Percentiles rank a stretch among this genome's conserved stretches.
phyloP scores from a whole-genome alignment of 2,797 vertebrate genomes.

The Lagorchestes hirsutus region DNA sequence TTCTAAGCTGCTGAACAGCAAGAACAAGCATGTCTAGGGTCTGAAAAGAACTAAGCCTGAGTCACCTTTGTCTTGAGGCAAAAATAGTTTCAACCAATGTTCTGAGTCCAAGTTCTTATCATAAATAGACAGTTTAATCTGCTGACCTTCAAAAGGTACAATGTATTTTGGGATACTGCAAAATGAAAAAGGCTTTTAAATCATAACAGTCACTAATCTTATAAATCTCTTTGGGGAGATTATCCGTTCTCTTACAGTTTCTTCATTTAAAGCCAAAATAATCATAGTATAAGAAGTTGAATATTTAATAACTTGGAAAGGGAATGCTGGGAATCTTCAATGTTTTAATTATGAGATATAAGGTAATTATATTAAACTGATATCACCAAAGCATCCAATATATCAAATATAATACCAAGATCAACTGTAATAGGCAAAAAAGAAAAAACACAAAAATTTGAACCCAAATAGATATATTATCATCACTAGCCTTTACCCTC shows the following conservation, averaged over 20 bases:
- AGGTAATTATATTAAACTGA: conserved; percentile 38
- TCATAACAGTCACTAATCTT: conserved; percentile 36
- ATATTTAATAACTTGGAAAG: conserved; percentile 54
- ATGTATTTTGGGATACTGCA: conserved; percentile 40
- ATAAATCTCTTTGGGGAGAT: conserved; percentile 42
- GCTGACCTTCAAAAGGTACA: background rate
- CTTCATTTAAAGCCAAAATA: conserved; percentile 61
- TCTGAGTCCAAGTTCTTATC: conserved; percentile 49
- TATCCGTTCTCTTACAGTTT: conserved; percentile 54
- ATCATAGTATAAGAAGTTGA: conserved; percentile 52
- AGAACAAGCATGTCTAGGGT: conserved; percentile 28
- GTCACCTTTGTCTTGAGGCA: conserved; percentile 48
- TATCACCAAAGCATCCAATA: conserved; percentile 52
- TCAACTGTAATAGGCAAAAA: conserved; percentile 44
- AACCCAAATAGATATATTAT: conserved; percentile 10
- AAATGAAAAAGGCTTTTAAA: conserved; percentile 47
- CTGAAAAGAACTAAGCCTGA: conserved; percentile 22
- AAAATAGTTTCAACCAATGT: conserved; percentile 20
- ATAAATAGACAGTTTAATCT: conserved; percentile 54
- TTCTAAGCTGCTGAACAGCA: conserved; percentile 15
- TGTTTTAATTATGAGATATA: conserved; percentile 34
- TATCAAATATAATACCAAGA: conserved; percentile 43
- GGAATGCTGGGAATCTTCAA: conserved; percentile 43
- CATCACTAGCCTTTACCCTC: conserved; percentile 49
- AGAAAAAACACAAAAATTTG: background rate